A percentile compares a stretch with the other conserved stretches of the same genome.
Conservation (phyloP, 1,140 invertebrate genomes). For the Neodiprion pinetum region DNA sequence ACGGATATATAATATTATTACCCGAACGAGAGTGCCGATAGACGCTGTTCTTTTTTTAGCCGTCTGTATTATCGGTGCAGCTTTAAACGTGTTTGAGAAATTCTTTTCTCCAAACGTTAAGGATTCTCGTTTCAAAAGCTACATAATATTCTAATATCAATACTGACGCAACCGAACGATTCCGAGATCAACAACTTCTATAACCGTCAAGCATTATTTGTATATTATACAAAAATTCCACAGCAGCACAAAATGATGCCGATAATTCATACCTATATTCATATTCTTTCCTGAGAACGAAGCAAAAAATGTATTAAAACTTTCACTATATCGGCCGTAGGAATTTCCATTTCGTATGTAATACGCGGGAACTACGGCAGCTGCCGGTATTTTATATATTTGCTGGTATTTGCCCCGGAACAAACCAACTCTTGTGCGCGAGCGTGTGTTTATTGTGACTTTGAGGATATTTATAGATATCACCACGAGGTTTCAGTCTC, state of each 20-base stretch:
- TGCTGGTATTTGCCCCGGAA: neutral
- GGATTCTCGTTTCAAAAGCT: neutral
- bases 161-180: neutral
- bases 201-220: too few relatives aligned
- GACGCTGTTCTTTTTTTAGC: too few relatives aligned
- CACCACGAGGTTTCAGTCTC: neutral
- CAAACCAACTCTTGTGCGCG: constrained; percentile 4
- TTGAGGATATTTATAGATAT: constrained; percentile 6
- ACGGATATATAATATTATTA: too few relatives aligned
- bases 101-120: too few relatives aligned
- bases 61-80: too few relatives aligned
- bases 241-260: neutral
- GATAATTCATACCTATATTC: neutral
- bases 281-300: too few relatives aligned
- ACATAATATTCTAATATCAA: neutral
- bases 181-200: neutral
- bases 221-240: too few relatives aligned
- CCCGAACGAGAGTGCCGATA: too few relatives aligned
- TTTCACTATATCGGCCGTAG: neutral
- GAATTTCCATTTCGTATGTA: neutral
- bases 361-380: neutral
- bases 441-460: constrained; percentile 7
- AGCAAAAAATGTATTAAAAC: neutral
- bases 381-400: neutral
- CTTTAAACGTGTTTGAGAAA: too few relatives aligned